Base-by-base conservation (phyloP, 2,888 invertebrate genomes). In the Apotomis turbidana region DNA sequence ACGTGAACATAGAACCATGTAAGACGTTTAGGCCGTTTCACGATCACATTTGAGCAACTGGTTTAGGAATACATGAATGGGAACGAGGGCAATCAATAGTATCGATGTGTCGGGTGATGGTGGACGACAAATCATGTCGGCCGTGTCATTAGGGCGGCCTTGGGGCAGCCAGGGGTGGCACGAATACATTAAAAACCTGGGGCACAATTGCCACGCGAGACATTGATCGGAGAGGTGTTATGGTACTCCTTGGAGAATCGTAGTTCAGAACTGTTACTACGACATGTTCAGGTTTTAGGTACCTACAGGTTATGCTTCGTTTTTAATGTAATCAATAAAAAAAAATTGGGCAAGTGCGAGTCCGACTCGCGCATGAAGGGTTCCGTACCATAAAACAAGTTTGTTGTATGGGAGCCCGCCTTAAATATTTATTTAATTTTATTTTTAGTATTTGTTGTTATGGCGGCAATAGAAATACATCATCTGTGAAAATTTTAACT, bases 71-170 rank as follows among this genome's bases (percentile, higher is more conserved):
- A 46, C 15, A 63, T 72, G 76, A 78, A 79, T 79, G 77, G 76
- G 78, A 86, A 81, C 74, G 81, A 80, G 84, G 86, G 78, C 85
- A 80, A 86, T 87, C 86, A 79, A 86, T 87, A 81, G 66, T 66
- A 76, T 76, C 71, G 74, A 77, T 76, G 70, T 71, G 67, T 67
- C 59, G 36, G 69, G 52, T 71, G 75, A 77, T 70, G 75, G 75
- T 76, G 75, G 75, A 73, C 73, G 73, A 76, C 73, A 75, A 74
- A 76, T 75, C 74, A 72, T 76, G 64, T 61, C 78, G 76, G 75
- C 79, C 78, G 77, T 77, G 80, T 81, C 81, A 78, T 80, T 79
- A 79, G 71, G 78, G 80, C 55, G 77, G 74, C 74, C 69, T 64
- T 66, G 67, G 44, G 71, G 64, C 49, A 67, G 64, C 73, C 80